Conservation (phyloP, 2,113 vertebrate species). For the Pluvialis apricaria region DNA sequence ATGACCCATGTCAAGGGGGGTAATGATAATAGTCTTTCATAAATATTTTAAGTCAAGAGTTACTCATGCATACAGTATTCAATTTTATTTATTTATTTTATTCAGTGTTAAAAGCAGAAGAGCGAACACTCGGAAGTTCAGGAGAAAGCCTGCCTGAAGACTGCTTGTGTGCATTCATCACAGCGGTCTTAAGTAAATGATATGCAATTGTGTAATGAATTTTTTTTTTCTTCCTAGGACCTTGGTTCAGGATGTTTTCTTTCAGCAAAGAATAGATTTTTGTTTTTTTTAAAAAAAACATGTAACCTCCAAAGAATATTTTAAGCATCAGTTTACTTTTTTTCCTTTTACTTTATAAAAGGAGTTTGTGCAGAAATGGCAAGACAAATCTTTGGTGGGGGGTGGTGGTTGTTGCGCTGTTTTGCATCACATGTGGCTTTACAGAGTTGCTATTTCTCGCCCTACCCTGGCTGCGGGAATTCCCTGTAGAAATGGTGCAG, state of each 20-base stretch:
- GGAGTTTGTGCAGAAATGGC: background rate
- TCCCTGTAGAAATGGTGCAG: background rate
- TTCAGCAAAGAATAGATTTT: background rate
- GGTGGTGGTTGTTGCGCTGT: background rate
- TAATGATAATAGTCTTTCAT: background rate
- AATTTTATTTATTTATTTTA: slow-evolving; percentile 4
- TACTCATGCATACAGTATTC: background rate
- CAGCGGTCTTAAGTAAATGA: background rate
- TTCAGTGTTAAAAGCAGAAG: background rate
- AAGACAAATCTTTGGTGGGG: background rate
- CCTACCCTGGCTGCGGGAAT: background rate
- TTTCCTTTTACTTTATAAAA: background rate
- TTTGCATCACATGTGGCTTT: background rate
- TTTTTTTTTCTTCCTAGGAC: background rate
- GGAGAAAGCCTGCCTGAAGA: background rate
- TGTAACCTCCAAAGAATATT: background rate
- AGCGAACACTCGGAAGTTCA: background rate
- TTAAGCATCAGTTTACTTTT: background rate
- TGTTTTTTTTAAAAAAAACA: background rate
- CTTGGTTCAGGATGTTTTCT: background rate
- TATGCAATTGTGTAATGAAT: background rate
- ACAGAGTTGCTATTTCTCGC: background rate
- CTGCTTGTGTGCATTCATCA: background rate
- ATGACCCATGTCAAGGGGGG: background rate
- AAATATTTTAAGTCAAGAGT: background rate